Evolutionary conservation across 2,888 invertebrate genomes (phyloP).

Genomic region (Mesoligia furuncula): DNA sequence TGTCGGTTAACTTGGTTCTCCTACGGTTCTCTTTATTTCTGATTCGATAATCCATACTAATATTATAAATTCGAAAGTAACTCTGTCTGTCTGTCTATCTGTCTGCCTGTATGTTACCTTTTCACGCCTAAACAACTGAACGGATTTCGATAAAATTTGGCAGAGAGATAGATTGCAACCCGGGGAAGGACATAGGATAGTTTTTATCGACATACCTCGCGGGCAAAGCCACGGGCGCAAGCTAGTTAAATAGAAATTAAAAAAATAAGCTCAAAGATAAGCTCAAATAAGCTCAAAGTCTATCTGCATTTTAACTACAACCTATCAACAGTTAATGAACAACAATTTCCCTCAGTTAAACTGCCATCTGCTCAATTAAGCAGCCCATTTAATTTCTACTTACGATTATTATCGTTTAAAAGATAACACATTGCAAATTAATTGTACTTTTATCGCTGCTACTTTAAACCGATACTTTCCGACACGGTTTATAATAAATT

Average conservation of each 20-base stretch:
- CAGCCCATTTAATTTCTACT: slow-evolving; percentile 42
- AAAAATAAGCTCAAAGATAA: background rate
- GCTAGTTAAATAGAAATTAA: no score
- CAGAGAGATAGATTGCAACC: no score
- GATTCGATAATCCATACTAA: background rate
- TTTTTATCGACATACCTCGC: no score
- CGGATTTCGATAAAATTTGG: no score
- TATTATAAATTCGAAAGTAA: no score
- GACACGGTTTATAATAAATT: slow-evolving; percentile 51
- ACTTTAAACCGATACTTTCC: slow-evolving; percentile 44
- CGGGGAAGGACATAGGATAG: no score
- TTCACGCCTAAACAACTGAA: no score
- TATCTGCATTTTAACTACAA: slow-evolving; percentile 5
- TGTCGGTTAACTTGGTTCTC: no score
- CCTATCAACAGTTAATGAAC: slow-evolving; percentile 21
- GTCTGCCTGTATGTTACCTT: no score
- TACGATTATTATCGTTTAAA: slow-evolving; percentile 54
- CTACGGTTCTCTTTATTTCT: background rate
- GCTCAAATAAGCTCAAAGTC: background rate
- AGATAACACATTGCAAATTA: slow-evolving; percentile 57
- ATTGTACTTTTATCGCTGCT: slow-evolving; percentile 54
- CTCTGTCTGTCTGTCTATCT: no score
- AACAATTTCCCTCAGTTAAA: slow-evolving; percentile 30
- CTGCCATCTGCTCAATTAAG: slow-evolving; percentile 24
- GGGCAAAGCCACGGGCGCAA: no score